Evolutionary conservation across 2,888 invertebrate genomes (phyloP).

Genomic region (Drosophila fulvimacula): DNA sequence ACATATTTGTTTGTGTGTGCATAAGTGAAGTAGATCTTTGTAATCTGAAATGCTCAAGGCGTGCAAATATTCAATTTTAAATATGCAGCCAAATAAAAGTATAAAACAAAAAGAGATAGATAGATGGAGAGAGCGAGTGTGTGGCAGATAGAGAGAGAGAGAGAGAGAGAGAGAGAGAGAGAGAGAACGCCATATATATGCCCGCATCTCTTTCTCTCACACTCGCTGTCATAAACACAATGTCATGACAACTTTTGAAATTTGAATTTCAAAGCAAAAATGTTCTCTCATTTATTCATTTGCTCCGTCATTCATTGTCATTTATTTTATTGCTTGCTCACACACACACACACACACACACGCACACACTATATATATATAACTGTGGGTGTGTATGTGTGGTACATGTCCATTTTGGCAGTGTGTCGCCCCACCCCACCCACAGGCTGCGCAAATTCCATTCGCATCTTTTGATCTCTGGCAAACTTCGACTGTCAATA

Average conservation of each 20-base stretch:
- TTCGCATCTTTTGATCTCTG: conserved; percentile 72
- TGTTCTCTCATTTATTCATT: conserved; percentile 78
- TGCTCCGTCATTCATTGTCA: conserved; percentile 81
- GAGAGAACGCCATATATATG: background rate
- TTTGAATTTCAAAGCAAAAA: conserved; percentile 82
- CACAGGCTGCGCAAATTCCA: conserved; percentile 48
- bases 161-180: conserved; percentile 8
- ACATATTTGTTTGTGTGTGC: conserved; percentile 51
- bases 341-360: conserved; percentile 24
- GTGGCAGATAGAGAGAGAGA: conserved; percentile 6
- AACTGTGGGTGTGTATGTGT: background rate
- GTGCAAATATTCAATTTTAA: conserved; percentile 79
- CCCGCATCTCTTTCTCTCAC: background rate
- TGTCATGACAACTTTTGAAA: conserved; percentile 82
- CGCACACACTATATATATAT: background rate
- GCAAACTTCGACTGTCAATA: conserved; percentile 65
- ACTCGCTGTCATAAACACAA: conserved; percentile 76
- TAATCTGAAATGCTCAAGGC: conserved; percentile 77
- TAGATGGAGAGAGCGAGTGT: background rate
- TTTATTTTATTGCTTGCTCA: conserved; percentile 76
- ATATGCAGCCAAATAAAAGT: conserved; percentile 62
- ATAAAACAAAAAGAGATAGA: conserved; percentile 28
- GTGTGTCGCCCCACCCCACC: background rate
- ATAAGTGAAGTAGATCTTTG: conserved; percentile 75
- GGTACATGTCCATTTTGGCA: conserved; percentile 62